Evolutionary conservation across 2,113 vertebrate species (phyloP).

Genomic region (Clinocottus analis): DNA sequence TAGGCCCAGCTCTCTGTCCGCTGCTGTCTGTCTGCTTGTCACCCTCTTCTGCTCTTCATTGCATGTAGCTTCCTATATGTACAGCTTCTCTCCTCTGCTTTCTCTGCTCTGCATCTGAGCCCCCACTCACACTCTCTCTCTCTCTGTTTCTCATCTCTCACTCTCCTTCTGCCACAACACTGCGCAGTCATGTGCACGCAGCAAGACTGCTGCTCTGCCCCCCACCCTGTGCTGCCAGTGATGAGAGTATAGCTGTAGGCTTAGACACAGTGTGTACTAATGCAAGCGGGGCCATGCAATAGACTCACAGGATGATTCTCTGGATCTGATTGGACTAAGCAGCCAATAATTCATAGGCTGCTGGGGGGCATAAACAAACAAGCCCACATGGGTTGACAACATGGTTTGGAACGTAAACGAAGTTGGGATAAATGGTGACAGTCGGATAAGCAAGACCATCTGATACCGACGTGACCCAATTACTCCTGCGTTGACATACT

Average conservation of each 20-base stretch:
- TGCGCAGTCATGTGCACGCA: slow-evolving; percentile 76
- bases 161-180: slow-evolving; percentile 65
- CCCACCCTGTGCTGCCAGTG: slow-evolving; percentile 55
- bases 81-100: slow-evolving; percentile 63
- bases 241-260: slow-evolving; percentile 71
- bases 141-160: slow-evolving; percentile 62
- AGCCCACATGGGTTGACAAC: slow-evolving; percentile 45
- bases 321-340: slow-evolving; percentile 54
- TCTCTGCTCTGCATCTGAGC: slow-evolving; percentile 67
- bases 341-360: slow-evolving; percentile 61
- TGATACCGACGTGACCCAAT: not conserved
- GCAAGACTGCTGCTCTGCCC: slow-evolving; percentile 56
- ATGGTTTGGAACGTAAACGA: too few species aligned
- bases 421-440: not conserved
- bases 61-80: slow-evolving; percentile 63
- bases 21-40: slow-evolving; percentile 56
- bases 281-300: slow-evolving; percentile 21
- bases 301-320: slow-evolving; percentile 49
- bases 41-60: slow-evolving; percentile 45
- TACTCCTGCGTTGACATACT: not conserved
- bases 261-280: slow-evolving; percentile 35
- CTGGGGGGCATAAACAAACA: slow-evolving; percentile 63
- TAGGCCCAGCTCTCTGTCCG: slow-evolving; percentile 60
- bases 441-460: not conserved
- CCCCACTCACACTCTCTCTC: slow-evolving; percentile 25